Evolutionary conservation across 2,888 invertebrate species (phyloP), one percentile per base, ranked within the genome.

Genomic region (Tipula vernalis): DNA sequence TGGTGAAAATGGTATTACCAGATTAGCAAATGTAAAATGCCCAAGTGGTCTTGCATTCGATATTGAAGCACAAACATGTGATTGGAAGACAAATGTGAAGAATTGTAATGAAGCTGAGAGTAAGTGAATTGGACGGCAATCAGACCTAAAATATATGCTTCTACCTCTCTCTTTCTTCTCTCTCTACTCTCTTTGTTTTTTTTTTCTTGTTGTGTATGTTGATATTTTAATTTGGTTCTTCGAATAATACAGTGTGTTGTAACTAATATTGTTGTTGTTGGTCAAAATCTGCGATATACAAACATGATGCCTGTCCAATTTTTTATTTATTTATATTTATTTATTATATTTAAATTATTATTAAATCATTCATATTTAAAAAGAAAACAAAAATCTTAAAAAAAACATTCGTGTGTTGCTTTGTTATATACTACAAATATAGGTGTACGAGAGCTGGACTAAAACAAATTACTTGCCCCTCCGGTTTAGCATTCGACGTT

Each of bases 401-500:
- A 36, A 42, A 83, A 86, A 86, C 41, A 86, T 85, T 86, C 44
- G 51, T 57, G 51, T 86, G 51, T 86, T 86, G 51, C 51, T 57
- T 57, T 57, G 51, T 57, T 57, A 57, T 28, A 28, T 71, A 71
- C 71, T 71, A 71, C 71, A 71, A 71, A 86, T 86, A 51, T 90
- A 91, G 91, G 91, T 97, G 97, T 95, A 97, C 97, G 94, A 96
- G 95, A 94, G 96, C 97, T 94, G 97, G 97, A 94, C 95, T 97
- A 94, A 97, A 96, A 96, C 96, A 96, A 95, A 97, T 98, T 94
- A 96, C 97, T 93, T 98, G 98, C 94, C 98, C 98, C 92, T 96
- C 97, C 92, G 98, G 98, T 94, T 95, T 98, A 95, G 96, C 97
- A 94, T 98, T 98, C 95, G 98, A 98, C 95, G 95, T 98, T 94